Conservation (phyloP, 2,113 vertebrate species). For the Raja brachyura region DNA sequence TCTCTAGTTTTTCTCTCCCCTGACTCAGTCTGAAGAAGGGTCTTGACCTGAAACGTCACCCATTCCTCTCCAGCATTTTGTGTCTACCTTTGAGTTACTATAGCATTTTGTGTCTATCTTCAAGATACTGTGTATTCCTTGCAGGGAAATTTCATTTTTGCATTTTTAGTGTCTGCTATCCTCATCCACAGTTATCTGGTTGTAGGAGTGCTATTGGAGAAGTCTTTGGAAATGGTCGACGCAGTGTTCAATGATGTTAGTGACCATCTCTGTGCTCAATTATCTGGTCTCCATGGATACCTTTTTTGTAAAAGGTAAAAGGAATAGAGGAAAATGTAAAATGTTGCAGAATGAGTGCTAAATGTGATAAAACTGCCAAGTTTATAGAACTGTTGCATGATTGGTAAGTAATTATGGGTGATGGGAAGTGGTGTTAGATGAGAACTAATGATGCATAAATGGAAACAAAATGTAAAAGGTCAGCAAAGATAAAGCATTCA, state of each 20-base stretch:
- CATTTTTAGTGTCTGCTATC: no score
- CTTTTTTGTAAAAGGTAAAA: background rate
- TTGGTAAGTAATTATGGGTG: background rate
- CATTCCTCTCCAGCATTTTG: no score
- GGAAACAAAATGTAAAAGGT: slow-evolving; percentile 17
- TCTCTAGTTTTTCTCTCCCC: no score
- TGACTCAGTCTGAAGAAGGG: no score
- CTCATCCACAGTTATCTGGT: no score
- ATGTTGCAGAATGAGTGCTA: background rate
- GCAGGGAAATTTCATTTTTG: no score
- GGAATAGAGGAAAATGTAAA: background rate
- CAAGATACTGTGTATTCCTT: no score
- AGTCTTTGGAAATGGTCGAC: background rate
- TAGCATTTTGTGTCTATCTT: no score
- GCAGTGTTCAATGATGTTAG: background rate
- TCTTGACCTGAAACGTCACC: no score
- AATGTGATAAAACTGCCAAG: background rate
- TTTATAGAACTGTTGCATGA: background rate
- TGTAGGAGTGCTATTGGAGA: no score
- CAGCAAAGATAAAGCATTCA: background rate
- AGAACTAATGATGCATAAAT: background rate
- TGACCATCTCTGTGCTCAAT: background rate
- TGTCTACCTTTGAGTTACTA: no score
- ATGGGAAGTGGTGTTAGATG: background rate
- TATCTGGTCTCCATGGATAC: background rate